Conservation (phyloP, 2,797 vertebrate species). For the Eurystomus glaucurus region DNA sequence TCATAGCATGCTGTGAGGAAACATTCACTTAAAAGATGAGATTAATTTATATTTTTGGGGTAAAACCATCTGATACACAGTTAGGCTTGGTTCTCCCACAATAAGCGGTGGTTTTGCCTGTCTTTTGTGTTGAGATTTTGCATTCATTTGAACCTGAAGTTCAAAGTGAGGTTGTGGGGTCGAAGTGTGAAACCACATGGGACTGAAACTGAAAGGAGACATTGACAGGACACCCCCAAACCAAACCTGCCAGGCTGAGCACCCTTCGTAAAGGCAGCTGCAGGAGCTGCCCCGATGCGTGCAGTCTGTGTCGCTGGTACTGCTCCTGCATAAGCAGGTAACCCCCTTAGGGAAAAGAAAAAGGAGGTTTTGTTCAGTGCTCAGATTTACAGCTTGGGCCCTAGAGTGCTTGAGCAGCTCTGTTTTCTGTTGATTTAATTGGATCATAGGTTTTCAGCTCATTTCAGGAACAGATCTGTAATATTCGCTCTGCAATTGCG, state of each 20-base stretch:
- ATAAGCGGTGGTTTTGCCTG: background rate
- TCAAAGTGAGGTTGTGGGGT: conserved; percentile 74
- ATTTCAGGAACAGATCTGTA: background rate
- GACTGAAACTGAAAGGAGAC: conserved; percentile 14
- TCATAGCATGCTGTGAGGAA: background rate
- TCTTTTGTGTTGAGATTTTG: conserved; percentile 7
- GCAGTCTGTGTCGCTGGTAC: fast-evolving
- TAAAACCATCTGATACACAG: background rate
- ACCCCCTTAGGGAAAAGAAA: fast-evolving
- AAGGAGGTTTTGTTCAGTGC: background rate
- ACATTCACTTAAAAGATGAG: background rate
- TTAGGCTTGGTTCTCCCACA: background rate
- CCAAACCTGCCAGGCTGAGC: background rate
- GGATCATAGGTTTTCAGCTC: conserved; percentile 16
- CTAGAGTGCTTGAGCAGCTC: background rate
- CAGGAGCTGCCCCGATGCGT: fast-evolving
- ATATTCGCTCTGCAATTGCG: background rate
- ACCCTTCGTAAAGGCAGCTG: fast-evolving
- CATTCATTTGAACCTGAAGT: conserved; percentile 56
- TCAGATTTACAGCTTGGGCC: background rate
- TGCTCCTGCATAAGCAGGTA: background rate
- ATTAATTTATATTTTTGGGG: background rate
- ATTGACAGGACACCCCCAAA: conserved; percentile 1
- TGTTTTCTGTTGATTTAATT: conserved; percentile 30
- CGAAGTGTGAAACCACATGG: conserved; percentile 72